phyloP scores from a whole-genome alignment of 2,888 invertebrate species.

The Andrena flavipes region DNA sequence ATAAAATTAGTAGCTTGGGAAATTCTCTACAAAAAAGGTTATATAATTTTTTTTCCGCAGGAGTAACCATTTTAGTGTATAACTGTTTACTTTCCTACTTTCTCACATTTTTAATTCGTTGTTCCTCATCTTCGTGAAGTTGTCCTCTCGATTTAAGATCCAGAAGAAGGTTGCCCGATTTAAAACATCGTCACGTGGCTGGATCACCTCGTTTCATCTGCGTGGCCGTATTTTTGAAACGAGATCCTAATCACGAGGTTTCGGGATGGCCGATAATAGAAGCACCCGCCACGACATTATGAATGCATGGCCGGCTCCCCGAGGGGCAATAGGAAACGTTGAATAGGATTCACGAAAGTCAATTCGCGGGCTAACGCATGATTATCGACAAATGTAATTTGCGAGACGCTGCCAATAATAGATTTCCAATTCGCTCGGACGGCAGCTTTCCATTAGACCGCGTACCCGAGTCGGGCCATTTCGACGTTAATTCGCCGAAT shows the following conservation, averaged over 20 bases:
- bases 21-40: no score
- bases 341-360: slow-evolving; percentile 35
- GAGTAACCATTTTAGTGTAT: no score
- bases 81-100: no score
- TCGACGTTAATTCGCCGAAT: slow-evolving; percentile 46
- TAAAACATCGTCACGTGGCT: no score
- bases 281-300: slow-evolving; percentile 11
- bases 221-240: neutral
- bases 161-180: no score
- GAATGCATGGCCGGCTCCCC: neutral
- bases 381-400: slow-evolving; percentile 69
- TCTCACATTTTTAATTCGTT: no score
- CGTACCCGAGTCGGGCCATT: slow-evolving; percentile 12
- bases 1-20: no score
- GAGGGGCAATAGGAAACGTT: slow-evolving; percentile 49
- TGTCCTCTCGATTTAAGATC: no score
- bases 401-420: slow-evolving; percentile 60
- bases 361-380: slow-evolving; percentile 53
- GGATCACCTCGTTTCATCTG: no score
- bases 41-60: no score
- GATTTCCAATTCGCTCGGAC: slow-evolving; percentile 59
- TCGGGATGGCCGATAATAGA: slow-evolving; percentile 30
- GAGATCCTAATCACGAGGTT: neutral
- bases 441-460: slow-evolving; percentile 61
- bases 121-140: no score